Conservation (phyloP, 2,888 invertebrate species). For the Drosophila anceps region DNA sequence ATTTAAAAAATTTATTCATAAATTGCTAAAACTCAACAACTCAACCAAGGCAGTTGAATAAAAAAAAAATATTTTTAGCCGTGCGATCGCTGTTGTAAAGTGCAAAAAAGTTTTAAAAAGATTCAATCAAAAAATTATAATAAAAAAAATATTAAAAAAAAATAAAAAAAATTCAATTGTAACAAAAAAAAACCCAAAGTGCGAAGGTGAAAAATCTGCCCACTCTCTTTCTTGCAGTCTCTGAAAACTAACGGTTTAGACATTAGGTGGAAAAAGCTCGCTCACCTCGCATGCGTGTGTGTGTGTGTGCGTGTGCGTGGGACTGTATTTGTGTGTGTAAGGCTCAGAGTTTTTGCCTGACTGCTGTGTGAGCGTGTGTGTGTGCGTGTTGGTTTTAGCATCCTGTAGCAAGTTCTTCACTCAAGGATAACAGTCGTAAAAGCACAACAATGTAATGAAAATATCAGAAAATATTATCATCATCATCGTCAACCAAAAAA, state of each 20-base stretch:
- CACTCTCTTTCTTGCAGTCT: slow-evolving; percentile 51
- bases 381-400: slow-evolving; percentile 62
- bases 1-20: slow-evolving; percentile 74
- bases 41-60: slow-evolving; percentile 29
- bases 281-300: slow-evolving; percentile 67
- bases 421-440: slow-evolving; percentile 82
- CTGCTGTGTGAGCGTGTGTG: slow-evolving; percentile 44
- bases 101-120: slow-evolving; percentile 35
- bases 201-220: slow-evolving; percentile 76
- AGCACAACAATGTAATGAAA: slow-evolving; percentile 81
- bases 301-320: slow-evolving; percentile 42
- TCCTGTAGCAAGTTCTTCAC: slow-evolving; percentile 80
- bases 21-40: slow-evolving; percentile 58
- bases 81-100: slow-evolving; percentile 41
- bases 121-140: slow-evolving; percentile 25
- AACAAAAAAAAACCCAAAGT: slow-evolving; percentile 58
- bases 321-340: slow-evolving; percentile 30
- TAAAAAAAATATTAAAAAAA: slow-evolving; percentile 42
- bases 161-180: slow-evolving; percentile 42
- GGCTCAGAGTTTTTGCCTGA: slow-evolving; percentile 38
- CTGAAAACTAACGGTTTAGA: slow-evolving; percentile 72
- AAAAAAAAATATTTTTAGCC: slow-evolving; percentile 10
- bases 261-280: slow-evolving; percentile 75
- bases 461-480: slow-evolving; percentile 80
- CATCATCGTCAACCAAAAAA: slow-evolving; percentile 60